phyloP scores from a whole-genome alignment of 2,797 vertebrate genomes.

The Lateolabrax maculatus region DNA sequence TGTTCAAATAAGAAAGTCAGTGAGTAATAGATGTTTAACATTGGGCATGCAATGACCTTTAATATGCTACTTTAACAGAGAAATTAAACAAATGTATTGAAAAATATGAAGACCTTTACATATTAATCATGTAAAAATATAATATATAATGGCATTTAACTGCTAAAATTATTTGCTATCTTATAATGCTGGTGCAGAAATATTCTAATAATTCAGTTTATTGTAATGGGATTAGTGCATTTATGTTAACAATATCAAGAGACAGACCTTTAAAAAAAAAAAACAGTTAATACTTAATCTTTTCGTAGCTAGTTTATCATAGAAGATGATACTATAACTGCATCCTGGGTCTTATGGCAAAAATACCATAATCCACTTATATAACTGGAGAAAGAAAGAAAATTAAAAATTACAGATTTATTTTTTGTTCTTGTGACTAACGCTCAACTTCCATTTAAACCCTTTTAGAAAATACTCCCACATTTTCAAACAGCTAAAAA shows the following conservation, averaged over 20 bases:
- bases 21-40: neutral
- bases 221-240: conserved; percentile 12
- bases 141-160: neutral
- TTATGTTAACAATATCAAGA: neutral
- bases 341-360: neutral
- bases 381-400: neutral
- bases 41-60: neutral
- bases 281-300: neutral
- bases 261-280: neutral
- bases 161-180: neutral
- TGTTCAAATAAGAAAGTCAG: neutral
- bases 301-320: neutral
- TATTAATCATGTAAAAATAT: neutral
- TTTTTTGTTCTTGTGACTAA: conserved; percentile 5
- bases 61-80: conserved; percentile 4
- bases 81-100: neutral
- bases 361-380: neutral
- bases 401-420: neutral
- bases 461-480: conserved; percentile 28
- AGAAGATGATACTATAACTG: neutral
- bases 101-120: neutral
- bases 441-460: neutral
- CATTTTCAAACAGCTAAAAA: conserved; percentile 10
- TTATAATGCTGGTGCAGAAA: neutral
- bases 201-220: conserved; percentile 5